These are phyloP conservation scores for Prunella fulvescens DNA, from an alignment of 2,113 vertebrate genomes.

Conservation along the genomic window DNA sequence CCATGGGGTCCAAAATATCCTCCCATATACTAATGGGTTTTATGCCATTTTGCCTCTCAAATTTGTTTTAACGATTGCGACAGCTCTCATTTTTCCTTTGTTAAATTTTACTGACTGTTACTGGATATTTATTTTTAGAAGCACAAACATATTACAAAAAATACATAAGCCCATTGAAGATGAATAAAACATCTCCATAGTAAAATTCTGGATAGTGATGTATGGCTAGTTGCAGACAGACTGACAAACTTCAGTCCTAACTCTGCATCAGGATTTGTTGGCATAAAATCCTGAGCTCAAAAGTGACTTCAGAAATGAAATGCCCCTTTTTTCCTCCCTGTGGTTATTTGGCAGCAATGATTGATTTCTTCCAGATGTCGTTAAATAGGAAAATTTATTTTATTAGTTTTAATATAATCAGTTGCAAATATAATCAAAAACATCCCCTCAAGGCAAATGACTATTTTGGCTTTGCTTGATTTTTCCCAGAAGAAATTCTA, in stretches of 20 bases:
- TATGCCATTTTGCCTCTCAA: conserved; percentile 16
- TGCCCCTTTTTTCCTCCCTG: not conserved
- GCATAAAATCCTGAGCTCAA: not conserved
- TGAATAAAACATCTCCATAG: not conserved
- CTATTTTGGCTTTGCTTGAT: not conserved
- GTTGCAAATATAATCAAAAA: not conserved
- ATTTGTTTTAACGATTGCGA: conserved; percentile 29
- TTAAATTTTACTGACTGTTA: conserved; percentile 27
- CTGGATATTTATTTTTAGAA: conserved; percentile 37
- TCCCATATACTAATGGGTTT: not conserved
- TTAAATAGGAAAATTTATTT: not conserved
- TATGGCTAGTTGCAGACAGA: not conserved
- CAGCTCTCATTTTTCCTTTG: conserved; percentile 54
- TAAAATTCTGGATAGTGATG: not conserved
- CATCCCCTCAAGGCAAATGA: not conserved
- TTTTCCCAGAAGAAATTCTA: not conserved
- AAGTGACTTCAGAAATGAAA: not conserved
- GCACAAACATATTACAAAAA: not conserved
- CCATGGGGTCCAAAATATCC: not conserved
- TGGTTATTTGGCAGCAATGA: not conserved
- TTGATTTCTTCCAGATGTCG: not conserved
- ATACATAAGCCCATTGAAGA: not conserved
- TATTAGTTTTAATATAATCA: conserved; percentile 13
- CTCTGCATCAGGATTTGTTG: not conserved
- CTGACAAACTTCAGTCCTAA: not conserved